These are phyloP conservation scores for Laticauda colubrina DNA, from an alignment of 2,113 vertebrate species.

Conservation along the genomic window DNA sequence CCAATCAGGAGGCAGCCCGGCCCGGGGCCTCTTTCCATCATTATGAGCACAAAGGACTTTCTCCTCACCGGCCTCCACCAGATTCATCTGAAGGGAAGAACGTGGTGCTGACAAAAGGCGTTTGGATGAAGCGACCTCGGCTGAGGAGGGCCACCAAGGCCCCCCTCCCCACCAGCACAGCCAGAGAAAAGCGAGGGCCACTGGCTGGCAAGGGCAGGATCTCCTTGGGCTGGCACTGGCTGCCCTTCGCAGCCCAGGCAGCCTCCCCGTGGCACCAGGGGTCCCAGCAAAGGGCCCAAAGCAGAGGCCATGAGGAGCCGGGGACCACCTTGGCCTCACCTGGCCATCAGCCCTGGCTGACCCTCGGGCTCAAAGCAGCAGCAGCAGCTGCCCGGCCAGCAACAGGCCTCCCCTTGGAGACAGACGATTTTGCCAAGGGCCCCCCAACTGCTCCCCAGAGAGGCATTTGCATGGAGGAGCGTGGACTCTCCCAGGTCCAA, in stretches of 20 bases:
- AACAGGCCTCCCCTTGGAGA: background rate
- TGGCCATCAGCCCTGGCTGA: background rate
- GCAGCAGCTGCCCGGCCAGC: no score
- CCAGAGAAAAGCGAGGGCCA: background rate
- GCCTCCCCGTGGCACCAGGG: background rate
- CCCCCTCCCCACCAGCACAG: background rate
- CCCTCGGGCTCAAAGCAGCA: no score
- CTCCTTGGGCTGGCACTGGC: background rate
- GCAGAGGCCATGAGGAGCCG: background rate
- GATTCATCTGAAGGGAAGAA: conserved; percentile 67
- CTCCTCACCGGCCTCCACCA: conserved; percentile 52
- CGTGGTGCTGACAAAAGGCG: conserved; percentile 59
- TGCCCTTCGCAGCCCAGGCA: background rate
- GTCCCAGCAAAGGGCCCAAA: background rate
- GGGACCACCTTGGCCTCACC: background rate
- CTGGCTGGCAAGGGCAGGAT: background rate
- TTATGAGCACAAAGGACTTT: conserved; percentile 59
- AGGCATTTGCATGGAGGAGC: background rate
- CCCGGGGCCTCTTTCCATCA: conserved; percentile 53
- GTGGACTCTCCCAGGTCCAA: no score
- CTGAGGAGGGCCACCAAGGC: background rate
- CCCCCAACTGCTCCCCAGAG: background rate
- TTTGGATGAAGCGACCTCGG: conserved; percentile 27
- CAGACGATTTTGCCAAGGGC: background rate
- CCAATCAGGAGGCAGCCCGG: conserved; percentile 48